phyloP scores from a whole-genome alignment of 2,888 invertebrate genomes.

The Ligdia adustata region DNA sequence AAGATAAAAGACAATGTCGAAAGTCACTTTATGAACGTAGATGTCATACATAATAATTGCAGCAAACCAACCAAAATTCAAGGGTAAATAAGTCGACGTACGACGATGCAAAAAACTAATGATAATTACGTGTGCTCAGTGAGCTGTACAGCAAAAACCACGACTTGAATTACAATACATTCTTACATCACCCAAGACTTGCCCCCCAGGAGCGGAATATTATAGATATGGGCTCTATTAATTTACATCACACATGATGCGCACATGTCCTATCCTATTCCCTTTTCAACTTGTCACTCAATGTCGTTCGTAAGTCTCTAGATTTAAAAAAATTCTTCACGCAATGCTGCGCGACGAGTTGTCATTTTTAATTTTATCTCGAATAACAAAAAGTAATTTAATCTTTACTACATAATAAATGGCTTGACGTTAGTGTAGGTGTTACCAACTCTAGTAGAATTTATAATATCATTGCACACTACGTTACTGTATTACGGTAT shows the following conservation, averaged over 20 bases:
- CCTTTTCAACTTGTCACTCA: conserved; percentile 35
- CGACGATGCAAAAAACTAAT: conserved; percentile 22
- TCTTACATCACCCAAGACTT: conserved; percentile 13
- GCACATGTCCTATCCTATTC: conserved; percentile 36
- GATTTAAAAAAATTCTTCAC: conserved; percentile 15
- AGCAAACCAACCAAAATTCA: conserved; percentile 9
- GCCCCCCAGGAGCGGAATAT: conserved; percentile 30
- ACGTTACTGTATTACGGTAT: too few species aligned
- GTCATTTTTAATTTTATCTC: conserved; percentile 19
- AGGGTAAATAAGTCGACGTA: too few species aligned
- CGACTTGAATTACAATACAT: conserved; percentile 7
- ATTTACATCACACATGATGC: conserved; percentile 33
- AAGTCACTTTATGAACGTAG: conserved; percentile 12
- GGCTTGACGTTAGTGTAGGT: not conserved
- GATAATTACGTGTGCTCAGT: conserved; percentile 10
- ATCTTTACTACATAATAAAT: not conserved
- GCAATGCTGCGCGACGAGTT: conserved; percentile 16
- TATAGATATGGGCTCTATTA: conserved; percentile 32
- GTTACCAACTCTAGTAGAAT: too few species aligned
- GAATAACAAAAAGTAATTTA: not conserved
- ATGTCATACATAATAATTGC: conserved; percentile 7
- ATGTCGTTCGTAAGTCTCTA: conserved; percentile 23
- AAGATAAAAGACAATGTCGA: conserved; percentile 1
- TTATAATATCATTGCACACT: too few species aligned
- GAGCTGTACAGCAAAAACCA: conserved; percentile 8